phyloP scores from a whole-genome alignment of 2,113 vertebrate species.

The Ginglymostoma cirratum region DNA sequence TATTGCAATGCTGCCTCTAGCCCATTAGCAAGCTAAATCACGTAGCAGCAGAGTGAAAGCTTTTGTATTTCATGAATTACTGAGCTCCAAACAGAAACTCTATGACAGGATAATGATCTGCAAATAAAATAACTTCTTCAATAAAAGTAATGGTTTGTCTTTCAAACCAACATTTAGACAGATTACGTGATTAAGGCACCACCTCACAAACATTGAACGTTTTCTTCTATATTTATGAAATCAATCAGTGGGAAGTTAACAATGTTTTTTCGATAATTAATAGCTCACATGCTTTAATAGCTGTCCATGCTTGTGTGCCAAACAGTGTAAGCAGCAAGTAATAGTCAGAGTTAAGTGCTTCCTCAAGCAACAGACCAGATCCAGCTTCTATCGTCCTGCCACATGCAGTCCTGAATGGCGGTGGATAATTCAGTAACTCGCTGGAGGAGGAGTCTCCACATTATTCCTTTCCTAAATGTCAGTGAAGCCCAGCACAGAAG shows the following conservation, averaged over 20 bases:
- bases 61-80: constrained; percentile 25
- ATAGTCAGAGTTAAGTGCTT: no score
- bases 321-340: no score
- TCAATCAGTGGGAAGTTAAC: neutral
- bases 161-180: neutral
- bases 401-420: no score
- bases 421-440: no score
- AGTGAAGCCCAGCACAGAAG: no score
- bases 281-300: neutral
- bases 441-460: no score
- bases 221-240: neutral
- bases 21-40: constrained; percentile 32
- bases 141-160: constrained; percentile 3
- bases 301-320: no score
- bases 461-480: no score
- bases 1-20: neutral
- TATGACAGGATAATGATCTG: neutral
- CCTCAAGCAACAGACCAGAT: no score
- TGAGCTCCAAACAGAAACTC: constrained; percentile 3
- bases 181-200: neutral
- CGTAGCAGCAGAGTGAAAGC: neutral
- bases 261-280: neutral
- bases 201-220: neutral
- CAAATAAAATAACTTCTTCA: constrained; percentile 1
- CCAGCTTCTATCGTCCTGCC: no score